These are phyloP conservation scores for Mercenaria mercenaria DNA, from an alignment of 1,140 invertebrate genomes.

Conservation along the genomic window DNA sequence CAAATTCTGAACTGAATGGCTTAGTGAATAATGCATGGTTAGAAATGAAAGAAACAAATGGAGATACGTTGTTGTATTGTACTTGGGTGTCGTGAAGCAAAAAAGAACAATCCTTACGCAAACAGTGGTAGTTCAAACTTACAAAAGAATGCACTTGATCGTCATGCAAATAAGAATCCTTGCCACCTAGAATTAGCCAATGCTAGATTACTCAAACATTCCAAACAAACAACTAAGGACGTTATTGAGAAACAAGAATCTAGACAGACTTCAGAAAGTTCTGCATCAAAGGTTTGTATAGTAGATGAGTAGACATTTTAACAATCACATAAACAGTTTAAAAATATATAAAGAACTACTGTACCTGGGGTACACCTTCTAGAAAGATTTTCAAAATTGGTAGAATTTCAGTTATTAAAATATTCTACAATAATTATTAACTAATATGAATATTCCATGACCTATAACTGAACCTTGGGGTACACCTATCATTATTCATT, in stretches of 20 bases:
- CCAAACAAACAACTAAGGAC: neutral
- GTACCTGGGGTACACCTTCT: too few relatives aligned
- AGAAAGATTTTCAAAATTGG: too few relatives aligned
- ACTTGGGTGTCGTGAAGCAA: neutral
- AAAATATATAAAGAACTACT: too few relatives aligned
- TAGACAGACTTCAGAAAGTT: neutral
- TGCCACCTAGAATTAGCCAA: neutral
- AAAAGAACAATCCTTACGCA: constrained; percentile 1
- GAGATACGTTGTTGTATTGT: neutral
- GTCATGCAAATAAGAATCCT: neutral
- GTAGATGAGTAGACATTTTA: too few relatives aligned
- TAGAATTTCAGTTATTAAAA: too few relatives aligned
- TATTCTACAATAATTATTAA: too few relatives aligned
- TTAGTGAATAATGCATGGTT: constrained; percentile 12
- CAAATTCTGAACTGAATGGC: constrained; percentile 21
- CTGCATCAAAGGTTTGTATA: neutral
- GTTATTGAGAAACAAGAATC: neutral
- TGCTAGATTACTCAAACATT: neutral
- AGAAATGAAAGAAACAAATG: constrained; percentile 8
- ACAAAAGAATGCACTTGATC: neutral
- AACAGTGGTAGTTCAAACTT: constrained; percentile 6
- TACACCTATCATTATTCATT: too few relatives aligned
- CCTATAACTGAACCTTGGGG: too few relatives aligned
- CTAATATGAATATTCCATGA: too few relatives aligned
- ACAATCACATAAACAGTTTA: too few relatives aligned